Evolutionary conservation across 2,797 vertebrate species (phyloP), one percentile per base, ranked within the genome.

Genomic region (Rhinophrynus dorsalis): DNA sequence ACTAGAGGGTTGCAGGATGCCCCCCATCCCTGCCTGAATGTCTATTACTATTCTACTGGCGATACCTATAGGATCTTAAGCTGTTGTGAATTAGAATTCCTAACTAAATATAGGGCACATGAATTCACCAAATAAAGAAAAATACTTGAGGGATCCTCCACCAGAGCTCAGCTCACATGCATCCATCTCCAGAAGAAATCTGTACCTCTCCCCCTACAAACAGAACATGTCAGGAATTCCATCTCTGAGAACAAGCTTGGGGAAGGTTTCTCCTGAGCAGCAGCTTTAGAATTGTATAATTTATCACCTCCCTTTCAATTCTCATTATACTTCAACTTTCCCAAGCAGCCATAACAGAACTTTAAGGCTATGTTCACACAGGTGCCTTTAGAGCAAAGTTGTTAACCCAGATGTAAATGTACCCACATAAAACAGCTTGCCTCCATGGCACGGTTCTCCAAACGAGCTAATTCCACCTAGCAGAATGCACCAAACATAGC

Each of bases 121-220:
- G 26, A 59, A 45, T 66, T 73, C 66, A 52, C 69, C 61, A 65
- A 59, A 73, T 59, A 66, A 73, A 72, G 68, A 40, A 61, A 64
- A 47, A 27, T 23, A 57, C 20, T 10, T 11, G n/a, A n/a, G 30
- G 26, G n/a, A 40, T 58, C 18, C 23, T 38, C 51, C 45, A 45
- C 61, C 61, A 58, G 44, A 33, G 18, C 13, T 18, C 9, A 13
- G 17, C 61, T 40, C 54, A 42, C 61, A 35, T 12, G 48, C 69
- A 57, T 24, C 51, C 42, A 72, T 64, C 35, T 26, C 17, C 52
- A 37, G 33, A 42, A 32, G 30, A 63, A 70, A 56, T 62, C 30
- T 45, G 29, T 42, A 55, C 48, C 35, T 65, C 11, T 6, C 33
- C 23, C 40, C 13, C 45, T n/a, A 58, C n/a, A 56, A 63, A 10